These are phyloP conservation scores for Zaprionus lineosus DNA, from an alignment of 2,888 invertebrate species.

Conservation along the genomic window DNA sequence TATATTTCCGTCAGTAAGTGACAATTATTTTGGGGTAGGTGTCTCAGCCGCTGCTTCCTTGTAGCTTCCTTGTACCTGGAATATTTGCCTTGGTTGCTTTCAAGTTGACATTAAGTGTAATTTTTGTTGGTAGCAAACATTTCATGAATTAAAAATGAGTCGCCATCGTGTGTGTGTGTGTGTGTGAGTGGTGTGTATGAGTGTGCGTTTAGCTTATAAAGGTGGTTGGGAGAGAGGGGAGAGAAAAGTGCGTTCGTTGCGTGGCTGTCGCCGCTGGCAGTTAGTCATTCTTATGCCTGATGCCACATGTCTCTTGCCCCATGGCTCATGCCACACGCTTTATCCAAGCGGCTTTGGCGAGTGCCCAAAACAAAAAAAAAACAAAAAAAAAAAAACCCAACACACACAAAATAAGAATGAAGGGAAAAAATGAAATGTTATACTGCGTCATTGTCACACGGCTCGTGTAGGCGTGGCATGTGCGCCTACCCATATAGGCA, in stretches of 20 bases:
- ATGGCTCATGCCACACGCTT: constrained; percentile 20
- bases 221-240: constrained; percentile 18
- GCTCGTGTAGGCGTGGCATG: constrained; percentile 35
- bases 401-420: background rate
- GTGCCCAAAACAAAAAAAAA: constrained; percentile 9
- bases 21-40: constrained; percentile 67
- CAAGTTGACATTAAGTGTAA: constrained; percentile 73
- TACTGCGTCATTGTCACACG: constrained; percentile 73
- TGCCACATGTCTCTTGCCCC: constrained; percentile 4
- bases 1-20: constrained; percentile 55
- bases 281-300: constrained; percentile 62
- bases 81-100: constrained; percentile 30
- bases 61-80: constrained; percentile 26
- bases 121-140: constrained; percentile 70
- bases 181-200: constrained; percentile 4
- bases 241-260: constrained; percentile 65
- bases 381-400: background rate
- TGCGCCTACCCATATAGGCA: constrained; percentile 25
- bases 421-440: constrained; percentile 60
- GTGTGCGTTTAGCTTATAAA: constrained; percentile 27
- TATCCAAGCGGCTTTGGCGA: constrained; percentile 13
- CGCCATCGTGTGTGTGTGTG: background rate
- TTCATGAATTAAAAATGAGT: constrained; percentile 77
- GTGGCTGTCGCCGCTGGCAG: constrained; percentile 65
- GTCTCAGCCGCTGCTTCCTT: constrained; percentile 15